phyloP scores from a whole-genome alignment of 2,113 vertebrate species.

The Apteryx owenii region DNA sequence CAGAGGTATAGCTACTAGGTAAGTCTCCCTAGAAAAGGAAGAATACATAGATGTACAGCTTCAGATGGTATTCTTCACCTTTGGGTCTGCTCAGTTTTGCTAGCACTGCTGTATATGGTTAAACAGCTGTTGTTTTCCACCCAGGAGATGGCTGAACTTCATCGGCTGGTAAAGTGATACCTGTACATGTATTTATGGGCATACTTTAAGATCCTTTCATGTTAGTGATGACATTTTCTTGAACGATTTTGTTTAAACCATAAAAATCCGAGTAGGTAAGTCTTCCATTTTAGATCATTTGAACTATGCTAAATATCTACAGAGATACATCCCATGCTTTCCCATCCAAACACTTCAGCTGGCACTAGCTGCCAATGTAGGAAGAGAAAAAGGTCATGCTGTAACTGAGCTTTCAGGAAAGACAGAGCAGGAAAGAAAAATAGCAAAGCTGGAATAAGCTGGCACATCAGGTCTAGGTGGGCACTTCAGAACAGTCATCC shows the following conservation, averaged over 20 bases:
- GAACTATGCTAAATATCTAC: not conserved
- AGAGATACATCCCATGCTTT: not conserved
- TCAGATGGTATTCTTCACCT: not conserved
- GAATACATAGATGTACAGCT: not conserved
- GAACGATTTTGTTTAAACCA: not conserved
- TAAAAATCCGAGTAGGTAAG: not conserved
- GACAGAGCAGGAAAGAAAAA: not conserved
- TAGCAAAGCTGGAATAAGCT: not conserved
- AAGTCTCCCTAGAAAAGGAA: not conserved
- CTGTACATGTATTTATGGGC: not conserved
- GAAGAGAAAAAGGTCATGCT: not conserved
- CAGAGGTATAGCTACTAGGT: not conserved
- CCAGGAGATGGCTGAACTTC: not conserved
- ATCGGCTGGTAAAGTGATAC: not conserved
- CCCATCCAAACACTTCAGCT: not conserved
- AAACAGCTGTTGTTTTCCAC: conserved; percentile 39
- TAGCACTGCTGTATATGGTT: not conserved
- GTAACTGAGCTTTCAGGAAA: not conserved
- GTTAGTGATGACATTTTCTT: not conserved
- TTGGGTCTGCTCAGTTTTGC: not conserved
- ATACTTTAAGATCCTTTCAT: not conserved
- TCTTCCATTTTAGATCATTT: not conserved
- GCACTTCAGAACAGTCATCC: not conserved
- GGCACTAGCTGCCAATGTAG: not conserved
- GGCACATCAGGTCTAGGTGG: not conserved